Conservation (phyloP, 1,140 invertebrate species). For the Magallana ariakensis region DNA sequence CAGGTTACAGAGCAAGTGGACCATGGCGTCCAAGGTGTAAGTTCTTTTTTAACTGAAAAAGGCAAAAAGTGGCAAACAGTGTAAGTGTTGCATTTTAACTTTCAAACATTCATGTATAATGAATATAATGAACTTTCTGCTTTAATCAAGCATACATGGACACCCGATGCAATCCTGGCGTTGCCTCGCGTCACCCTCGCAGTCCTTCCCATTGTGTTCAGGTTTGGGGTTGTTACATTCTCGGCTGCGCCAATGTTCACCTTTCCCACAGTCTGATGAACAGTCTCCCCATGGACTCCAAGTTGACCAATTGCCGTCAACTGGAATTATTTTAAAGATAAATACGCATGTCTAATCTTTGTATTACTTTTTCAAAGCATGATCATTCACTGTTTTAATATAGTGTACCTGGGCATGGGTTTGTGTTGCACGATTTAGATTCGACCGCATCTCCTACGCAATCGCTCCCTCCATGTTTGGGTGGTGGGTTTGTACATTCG, state of each 20-base stretch:
- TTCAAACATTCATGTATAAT: too few species aligned
- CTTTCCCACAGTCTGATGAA: not conserved
- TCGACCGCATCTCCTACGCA: not conserved
- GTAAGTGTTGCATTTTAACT: too few species aligned
- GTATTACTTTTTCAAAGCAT: not conserved
- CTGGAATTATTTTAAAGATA: not conserved
- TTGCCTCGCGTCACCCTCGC: not conserved
- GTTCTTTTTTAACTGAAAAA: not conserved
- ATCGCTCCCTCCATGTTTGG: not conserved
- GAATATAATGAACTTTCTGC: too few species aligned
- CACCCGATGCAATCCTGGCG: not conserved
- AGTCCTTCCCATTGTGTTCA: not conserved
- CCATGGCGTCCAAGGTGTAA: constrained; percentile 82
- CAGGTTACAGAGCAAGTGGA: constrained; percentile 84
- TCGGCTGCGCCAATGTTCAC: not conserved
- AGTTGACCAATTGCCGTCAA: not conserved
- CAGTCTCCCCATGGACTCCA: not conserved
- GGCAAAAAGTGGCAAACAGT: too few species aligned
- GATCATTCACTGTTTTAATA: not conserved
- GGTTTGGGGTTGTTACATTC: not conserved
- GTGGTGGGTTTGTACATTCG: not conserved
- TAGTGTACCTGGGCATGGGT: not conserved
- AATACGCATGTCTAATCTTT: not conserved
- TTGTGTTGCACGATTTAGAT: not conserved
- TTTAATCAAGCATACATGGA: not conserved